A percentile compares a stretch with the other conserved stretches of the same genome.
These are phyloP conservation scores for Apotomis betuletana DNA, from an alignment of 2,888 invertebrate genomes.

Conservation along the genomic window DNA sequence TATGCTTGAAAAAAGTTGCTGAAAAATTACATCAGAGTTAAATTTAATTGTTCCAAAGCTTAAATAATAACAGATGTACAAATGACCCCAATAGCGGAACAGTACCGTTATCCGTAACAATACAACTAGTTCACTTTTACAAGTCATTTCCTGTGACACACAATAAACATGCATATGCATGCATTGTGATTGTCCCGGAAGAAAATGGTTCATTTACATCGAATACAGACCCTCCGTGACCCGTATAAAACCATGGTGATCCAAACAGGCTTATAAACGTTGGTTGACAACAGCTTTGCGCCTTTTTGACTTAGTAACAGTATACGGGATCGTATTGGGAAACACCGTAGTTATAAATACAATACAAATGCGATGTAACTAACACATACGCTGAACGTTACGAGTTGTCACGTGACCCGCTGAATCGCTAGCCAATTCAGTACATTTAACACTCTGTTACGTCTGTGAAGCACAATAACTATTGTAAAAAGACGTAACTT, in stretches of 20 bases:
- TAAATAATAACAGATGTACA: slow-evolving; percentile 44
- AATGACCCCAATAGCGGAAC: slow-evolving; percentile 62
- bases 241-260: slow-evolving; percentile 37
- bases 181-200: slow-evolving; percentile 51
- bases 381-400: slow-evolving; percentile 41
- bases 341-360: slow-evolving; percentile 45
- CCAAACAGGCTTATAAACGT: background rate
- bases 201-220: slow-evolving; percentile 67
- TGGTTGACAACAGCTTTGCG: background rate
- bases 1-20: too few relatives aligned
- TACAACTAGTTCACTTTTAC: slow-evolving; percentile 59
- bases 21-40: background rate
- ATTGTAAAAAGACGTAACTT: slow-evolving; percentile 19
- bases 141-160: slow-evolving; percentile 64
- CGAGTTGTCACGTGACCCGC: slow-evolving; percentile 41
- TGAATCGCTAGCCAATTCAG: slow-evolving; percentile 7
- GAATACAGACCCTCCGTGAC: slow-evolving; percentile 57
- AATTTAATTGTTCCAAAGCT: background rate
- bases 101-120: slow-evolving; percentile 66
- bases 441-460: slow-evolving; percentile 19
- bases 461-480: slow-evolving; percentile 12
- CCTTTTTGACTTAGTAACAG: background rate
- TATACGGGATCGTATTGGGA: slow-evolving; percentile 48
- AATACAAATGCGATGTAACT: slow-evolving; percentile 40
- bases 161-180: slow-evolving; percentile 58